phyloP scores from a whole-genome alignment of 2,113 vertebrate species.

The Clarias gariepinus region DNA sequence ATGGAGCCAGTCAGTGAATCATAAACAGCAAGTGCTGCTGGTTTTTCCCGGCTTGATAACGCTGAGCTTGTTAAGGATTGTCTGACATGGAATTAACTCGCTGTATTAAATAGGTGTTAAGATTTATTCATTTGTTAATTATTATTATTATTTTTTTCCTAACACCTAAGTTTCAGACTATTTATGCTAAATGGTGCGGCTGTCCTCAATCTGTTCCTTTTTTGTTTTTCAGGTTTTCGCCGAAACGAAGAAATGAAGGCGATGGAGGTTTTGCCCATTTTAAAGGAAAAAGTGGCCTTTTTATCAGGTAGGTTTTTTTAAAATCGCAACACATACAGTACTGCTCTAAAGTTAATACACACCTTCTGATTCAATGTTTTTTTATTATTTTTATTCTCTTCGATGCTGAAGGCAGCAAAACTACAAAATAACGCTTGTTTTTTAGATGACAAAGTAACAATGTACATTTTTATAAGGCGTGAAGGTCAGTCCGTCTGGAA shows the following conservation, averaged over 20 bases:
- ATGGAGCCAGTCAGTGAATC: constrained; percentile 42
- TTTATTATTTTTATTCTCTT: background rate
- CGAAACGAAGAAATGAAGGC: constrained; percentile 99
- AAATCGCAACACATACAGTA: background rate
- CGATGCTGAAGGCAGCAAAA: no score
- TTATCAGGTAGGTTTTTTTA: constrained; percentile 84
- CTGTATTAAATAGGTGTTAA: background rate
- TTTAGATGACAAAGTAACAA: no score
- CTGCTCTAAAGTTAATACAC: no score
- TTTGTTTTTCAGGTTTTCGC: constrained; percentile 81
- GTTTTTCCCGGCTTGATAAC: background rate
- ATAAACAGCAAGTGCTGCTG: constrained; percentile 25
- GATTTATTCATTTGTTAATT: no score
- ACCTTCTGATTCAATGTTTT: no score
- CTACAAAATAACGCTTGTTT: no score
- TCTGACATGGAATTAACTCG: background rate
- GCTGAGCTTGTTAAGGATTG: constrained; percentile 29
- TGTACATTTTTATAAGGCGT: no score
- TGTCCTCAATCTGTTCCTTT: background rate
- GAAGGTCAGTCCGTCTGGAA: no score
- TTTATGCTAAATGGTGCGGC: background rate
- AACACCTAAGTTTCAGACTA: background rate
- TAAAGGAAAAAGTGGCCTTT: constrained; percentile 98
- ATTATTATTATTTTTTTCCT: background rate
- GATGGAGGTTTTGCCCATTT: constrained; percentile 95